phyloP scores from a whole-genome alignment of 1,140 invertebrate species.

The Drosophila ohnishii region DNA sequence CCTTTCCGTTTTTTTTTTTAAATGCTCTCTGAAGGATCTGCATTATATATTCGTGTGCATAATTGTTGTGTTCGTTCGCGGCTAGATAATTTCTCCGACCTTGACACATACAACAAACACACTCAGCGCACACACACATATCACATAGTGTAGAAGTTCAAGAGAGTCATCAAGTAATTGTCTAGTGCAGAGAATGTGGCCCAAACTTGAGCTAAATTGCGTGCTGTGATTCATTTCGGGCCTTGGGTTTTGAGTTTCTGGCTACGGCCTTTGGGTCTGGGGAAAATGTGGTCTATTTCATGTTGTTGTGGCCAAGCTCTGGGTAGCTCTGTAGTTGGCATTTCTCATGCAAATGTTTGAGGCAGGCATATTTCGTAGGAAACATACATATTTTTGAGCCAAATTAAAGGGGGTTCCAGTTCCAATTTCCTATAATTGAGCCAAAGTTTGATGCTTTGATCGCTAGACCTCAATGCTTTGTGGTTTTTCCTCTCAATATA shows the following conservation, averaged over 20 bases:
- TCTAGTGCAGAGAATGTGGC: conserved; percentile 46
- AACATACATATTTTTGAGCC: conserved; percentile 15
- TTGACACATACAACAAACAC: conserved; percentile 30
- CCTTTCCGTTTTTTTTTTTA: not conserved
- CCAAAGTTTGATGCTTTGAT: conserved; percentile 11
- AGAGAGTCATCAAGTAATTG: conserved; percentile 49
- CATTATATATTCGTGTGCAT: conserved; percentile 40
- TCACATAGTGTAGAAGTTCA: conserved; percentile 26
- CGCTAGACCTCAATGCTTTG: conserved; percentile 1
- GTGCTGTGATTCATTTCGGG: conserved; percentile 42
- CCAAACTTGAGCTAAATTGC: conserved; percentile 44
- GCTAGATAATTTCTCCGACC: conserved; percentile 51
- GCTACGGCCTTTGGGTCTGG: conserved; percentile 1
- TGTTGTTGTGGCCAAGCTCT: conserved; percentile 28
- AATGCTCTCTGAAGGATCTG: conserved; percentile 41
- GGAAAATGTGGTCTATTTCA: conserved; percentile 36
- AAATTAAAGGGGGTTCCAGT: conserved; percentile 11
- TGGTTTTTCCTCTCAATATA: conserved; percentile 15
- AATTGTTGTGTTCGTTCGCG: conserved; percentile 37
- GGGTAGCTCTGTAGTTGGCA: conserved; percentile 7
- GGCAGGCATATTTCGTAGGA: conserved; percentile 6
- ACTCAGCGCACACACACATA: conserved; percentile 1
- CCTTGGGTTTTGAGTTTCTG: conserved; percentile 9
- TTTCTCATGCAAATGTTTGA: conserved; percentile 24
- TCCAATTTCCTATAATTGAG: conserved; percentile 16